Base-by-base conservation (phyloP, 2,888 invertebrate species). In the Euplexia lucipara region DNA sequence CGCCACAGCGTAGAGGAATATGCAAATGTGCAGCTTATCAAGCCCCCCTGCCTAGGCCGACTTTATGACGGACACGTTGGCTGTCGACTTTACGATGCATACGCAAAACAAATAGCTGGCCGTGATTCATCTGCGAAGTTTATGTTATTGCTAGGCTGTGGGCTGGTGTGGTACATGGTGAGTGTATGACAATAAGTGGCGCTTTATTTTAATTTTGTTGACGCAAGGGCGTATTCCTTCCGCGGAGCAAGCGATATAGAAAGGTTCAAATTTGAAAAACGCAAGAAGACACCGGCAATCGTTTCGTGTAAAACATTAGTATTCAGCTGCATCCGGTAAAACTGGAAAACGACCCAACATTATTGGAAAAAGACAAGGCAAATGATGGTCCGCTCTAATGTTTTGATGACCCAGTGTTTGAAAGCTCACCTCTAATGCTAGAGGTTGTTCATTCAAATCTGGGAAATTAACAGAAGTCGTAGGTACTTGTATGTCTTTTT, bases 131-230 rank as follows among this genome's bases (percentile, higher is more conserved):
- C 88, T 86, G 77, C 58, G 59, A 83, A 78, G 83, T 91, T 91
- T 92, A 91, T 90, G 90, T 87, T 90, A 90, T 85, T 84, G 86
- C 84, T 72, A 78, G 39, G n/a, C 81, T 81, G 81, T 81, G 78
- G 81, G 82, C 54, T 56, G 78, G 53, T 54, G 69, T 58, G 48
- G 54, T 60, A 65, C 69, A 66, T 60, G 70, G 60, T n/a, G 62
- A 44, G 48, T 39, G 48, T 72, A 75, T 82, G 81, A 80, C 82
- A 81, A 81, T 79, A 64, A 68, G 58, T 44, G 60, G 32, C 56
- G 58, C 51, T 70, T 75, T 82, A 74, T 82, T 82, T 81, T 78
- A 82, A 81, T 81, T 81, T 52, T 78, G 54, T 61, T 71, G 48
- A 60, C 32, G 41, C 48, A n/a, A 57, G 44, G 57, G 22, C 7